A percentile compares a stretch with the other conserved stretches of the same genome.
Conservation (phyloP, 2,113 vertebrate genomes). For the Alligator sinensis region DNA sequence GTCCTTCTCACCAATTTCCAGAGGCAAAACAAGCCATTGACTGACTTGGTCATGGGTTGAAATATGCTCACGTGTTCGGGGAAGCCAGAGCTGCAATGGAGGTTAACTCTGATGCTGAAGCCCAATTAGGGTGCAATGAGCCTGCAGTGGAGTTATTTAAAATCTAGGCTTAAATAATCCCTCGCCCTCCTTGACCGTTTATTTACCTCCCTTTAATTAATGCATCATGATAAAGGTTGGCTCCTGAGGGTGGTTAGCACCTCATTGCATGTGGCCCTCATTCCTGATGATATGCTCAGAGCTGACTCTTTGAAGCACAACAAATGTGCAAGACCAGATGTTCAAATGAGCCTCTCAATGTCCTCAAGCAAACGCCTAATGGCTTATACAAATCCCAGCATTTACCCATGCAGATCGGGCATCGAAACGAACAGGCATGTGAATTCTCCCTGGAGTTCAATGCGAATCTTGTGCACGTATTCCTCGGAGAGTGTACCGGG, state of each 20-base stretch:
- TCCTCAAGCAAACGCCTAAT: neutral
- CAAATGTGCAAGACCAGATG: neutral
- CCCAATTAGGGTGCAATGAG: neutral
- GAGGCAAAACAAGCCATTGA: neutral
- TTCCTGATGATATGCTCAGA: neutral
- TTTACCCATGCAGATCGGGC: neutral
- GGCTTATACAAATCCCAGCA: neutral
- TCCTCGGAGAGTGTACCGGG: neutral
- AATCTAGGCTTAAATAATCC: conserved; percentile 10
- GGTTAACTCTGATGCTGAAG: neutral
- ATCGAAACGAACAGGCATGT: neutral
- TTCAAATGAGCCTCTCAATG: neutral
- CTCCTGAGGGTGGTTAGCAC: neutral
- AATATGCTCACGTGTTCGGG: neutral
- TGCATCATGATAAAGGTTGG: neutral
- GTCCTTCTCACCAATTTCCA: conserved; percentile 21
- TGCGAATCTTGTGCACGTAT: neutral
- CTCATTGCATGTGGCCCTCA: neutral
- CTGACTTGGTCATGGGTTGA: neutral
- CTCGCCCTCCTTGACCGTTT: neutral
- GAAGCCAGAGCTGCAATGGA: neutral
- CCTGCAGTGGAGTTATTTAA: neutral
- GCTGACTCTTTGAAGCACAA: neutral
- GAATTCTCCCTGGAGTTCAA: neutral
- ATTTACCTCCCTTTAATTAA: neutral